A percentile compares a stretch with the other conserved stretches of the same genome.
These are phyloP conservation scores for Gonioctena quinquepunctata DNA, from an alignment of 1,140 invertebrate genomes.

Conservation along the genomic window DNA sequence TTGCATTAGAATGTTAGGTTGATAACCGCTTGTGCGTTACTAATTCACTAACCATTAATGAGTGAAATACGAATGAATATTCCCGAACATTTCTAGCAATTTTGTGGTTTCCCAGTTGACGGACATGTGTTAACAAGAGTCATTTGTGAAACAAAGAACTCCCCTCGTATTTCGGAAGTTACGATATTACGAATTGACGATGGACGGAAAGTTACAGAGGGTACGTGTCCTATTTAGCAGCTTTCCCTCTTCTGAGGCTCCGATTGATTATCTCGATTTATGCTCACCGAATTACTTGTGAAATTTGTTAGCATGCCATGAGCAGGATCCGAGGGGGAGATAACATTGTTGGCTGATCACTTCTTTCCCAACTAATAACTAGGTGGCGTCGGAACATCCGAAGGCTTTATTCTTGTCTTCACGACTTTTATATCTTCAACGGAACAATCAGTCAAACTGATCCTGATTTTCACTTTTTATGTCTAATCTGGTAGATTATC, in stretches of 20 bases:
- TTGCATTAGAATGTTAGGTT: too few species aligned
- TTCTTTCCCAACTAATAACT: not conserved
- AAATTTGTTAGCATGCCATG: not conserved
- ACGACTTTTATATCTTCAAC: too few species aligned
- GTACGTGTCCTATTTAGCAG: not conserved
- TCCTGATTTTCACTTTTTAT: too few species aligned
- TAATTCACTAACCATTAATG: too few species aligned
- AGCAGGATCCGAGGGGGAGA: not conserved
- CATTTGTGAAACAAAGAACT: too few species aligned
- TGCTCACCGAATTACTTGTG: not conserved
- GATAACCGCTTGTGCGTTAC: too few species aligned
- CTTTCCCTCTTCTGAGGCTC: not conserved
- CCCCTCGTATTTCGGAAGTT: not conserved
- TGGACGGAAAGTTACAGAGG: not conserved
- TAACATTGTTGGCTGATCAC: not conserved
- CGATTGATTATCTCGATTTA: not conserved
- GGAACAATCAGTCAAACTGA: too few species aligned
- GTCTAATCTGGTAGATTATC: too few species aligned
- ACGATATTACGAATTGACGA: not conserved
- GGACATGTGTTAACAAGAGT: too few species aligned
- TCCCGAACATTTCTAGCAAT: too few species aligned
- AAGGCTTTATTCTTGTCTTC: not conserved
- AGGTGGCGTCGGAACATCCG: not conserved
- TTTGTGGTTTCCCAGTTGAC: too few species aligned
- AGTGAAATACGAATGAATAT: too few species aligned